Evolutionary conservation across 1,140 invertebrate species (phyloP), one percentile per base, ranked within the genome.

Genomic region (Hestina assimilis): DNA sequence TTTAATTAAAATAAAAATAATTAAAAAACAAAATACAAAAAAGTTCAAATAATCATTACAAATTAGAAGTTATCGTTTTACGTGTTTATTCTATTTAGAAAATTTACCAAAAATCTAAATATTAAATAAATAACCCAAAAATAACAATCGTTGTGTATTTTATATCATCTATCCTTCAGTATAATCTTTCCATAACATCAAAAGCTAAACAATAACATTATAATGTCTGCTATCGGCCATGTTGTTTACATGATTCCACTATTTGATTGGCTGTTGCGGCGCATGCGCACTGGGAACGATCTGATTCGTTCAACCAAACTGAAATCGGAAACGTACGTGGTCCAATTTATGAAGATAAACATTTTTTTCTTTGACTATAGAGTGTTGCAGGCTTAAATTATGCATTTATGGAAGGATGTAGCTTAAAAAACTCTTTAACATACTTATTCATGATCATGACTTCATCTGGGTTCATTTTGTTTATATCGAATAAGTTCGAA

Each of bases 321-420:
- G 71, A 78, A 78, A 81, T 81, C 75, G 56, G 70, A 80, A 71
- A 57, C 58, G 47, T 33, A 52, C 65, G 63, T 54, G 55, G 19
- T 56, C 38, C 20, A 28, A 31, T 48, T 54, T 28, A 40, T 63
- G 47, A 59, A 19, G 45, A 51, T 40, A 48, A 8, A 24, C 14
- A 14, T 4, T 14, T 14, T 29, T 17, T 28, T 9, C 20, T 1
- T 19, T 40, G 35, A 4, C 15, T 40, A 40, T 40, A 19, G 9
- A 17, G 9, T 38, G 12, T 19, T 19, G 5, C 17, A 14, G 4
- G n/a, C 9, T 31, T 31, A 31, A 3, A 5, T 31, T 4, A 31
- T 3, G 29, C 4, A 31, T 31, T 9, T 31, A 31, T 3, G n/a
- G 29, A 26, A 26, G 4, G 4, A 26, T 26, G 4, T 26, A 5